Evolutionary conservation across 2,797 vertebrate genomes (phyloP).

Genomic region (Chaetophractus vellerosus): DNA sequence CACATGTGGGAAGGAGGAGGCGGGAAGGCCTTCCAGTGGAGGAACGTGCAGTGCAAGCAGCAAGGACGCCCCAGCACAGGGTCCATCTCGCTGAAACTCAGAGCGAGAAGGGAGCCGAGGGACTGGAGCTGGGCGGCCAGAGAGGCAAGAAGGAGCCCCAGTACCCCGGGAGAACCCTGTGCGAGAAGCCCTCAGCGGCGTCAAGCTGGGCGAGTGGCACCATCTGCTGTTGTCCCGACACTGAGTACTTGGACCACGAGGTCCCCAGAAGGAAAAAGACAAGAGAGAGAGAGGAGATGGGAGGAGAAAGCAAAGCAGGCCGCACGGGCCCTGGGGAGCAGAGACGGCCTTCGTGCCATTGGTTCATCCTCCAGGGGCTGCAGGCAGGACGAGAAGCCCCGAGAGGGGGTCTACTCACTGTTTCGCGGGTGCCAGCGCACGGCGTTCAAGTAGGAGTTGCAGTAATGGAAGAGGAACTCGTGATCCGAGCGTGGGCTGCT

Average conservation of each 20-base stretch:
- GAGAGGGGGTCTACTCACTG: conserved; percentile 91
- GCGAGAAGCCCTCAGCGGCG: accelerated
- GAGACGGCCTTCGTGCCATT: neutral
- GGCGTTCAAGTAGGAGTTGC: conserved; percentile 94
- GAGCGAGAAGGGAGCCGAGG: accelerated
- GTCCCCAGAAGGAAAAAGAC: neutral
- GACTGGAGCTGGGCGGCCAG: accelerated
- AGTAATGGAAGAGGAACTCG: conserved; percentile 97
- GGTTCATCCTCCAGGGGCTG: neutral
- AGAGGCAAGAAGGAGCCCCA: accelerated
- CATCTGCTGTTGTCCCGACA: neutral
- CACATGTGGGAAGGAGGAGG: neutral
- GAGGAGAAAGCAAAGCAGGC: neutral
- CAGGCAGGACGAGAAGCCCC: conserved; percentile 62
- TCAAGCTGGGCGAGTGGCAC: neutral
- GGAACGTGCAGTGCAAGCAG: accelerated
- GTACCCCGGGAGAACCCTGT: accelerated
- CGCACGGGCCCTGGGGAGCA: neutral
- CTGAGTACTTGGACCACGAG: neutral
- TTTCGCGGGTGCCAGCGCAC: conserved; percentile 94
- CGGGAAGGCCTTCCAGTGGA: accelerated
- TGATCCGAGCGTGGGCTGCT: conserved; percentile 89
- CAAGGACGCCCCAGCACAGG: neutral
- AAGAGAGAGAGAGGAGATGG: accelerated
- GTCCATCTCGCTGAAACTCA: accelerated